These are phyloP conservation scores for Pao palembangensis DNA, from an alignment of 2,113 vertebrate species.

Conservation along the genomic window DNA sequence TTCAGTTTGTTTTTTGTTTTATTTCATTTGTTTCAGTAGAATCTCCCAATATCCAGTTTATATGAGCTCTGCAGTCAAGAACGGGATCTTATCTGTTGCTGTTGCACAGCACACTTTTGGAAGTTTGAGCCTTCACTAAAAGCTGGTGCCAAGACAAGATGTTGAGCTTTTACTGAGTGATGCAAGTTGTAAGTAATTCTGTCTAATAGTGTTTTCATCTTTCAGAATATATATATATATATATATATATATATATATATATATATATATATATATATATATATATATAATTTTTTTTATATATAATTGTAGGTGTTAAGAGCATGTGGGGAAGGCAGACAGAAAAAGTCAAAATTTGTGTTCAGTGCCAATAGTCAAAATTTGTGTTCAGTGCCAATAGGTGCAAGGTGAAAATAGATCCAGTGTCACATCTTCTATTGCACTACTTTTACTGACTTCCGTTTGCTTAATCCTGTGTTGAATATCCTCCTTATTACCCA, in stretches of 20 bases:
- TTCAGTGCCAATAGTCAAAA: constrained; percentile 38
- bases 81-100: no score
- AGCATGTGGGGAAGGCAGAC: constrained; percentile 47
- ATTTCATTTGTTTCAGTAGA: constrained; percentile 16
- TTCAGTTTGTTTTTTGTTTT: not conserved
- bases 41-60: not conserved
- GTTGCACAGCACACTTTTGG: constrained; percentile 31
- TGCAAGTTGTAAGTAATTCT: constrained; percentile 62
- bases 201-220: constrained; percentile 30
- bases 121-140: constrained; percentile 39
- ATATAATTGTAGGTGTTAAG: constrained; percentile 53
- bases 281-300: constrained; percentile 31
- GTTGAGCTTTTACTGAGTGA: constrained; percentile 56
- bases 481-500: no score
- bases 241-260: constrained; percentile 37
- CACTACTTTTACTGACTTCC: constrained; percentile 23
- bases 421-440: constrained; percentile 46
- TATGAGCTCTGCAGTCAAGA: no score
- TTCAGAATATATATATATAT: constrained; percentile 1
- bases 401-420: constrained; percentile 48
- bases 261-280: constrained; percentile 20
- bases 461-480: constrained; percentile 5
- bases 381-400: constrained; percentile 33
- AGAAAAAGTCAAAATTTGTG: constrained; percentile 48
- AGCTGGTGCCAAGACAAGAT: constrained; percentile 51